These are phyloP conservation scores for Sipha maydis DNA, from an alignment of 2,888 invertebrate species.

Conservation along the genomic window DNA sequence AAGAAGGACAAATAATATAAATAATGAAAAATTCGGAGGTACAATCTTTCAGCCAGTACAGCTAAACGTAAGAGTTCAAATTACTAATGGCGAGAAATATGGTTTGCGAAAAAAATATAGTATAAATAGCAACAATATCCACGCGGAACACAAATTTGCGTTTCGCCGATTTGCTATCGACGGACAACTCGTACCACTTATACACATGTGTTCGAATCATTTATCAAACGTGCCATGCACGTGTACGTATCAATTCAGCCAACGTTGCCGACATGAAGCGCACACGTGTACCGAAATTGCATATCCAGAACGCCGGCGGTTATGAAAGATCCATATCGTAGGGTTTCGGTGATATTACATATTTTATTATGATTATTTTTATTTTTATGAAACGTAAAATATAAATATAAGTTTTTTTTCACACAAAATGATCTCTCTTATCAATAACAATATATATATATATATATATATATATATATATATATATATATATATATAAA, in stretches of 20 bases:
- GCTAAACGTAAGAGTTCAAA: not conserved
- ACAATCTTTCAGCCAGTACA: not conserved
- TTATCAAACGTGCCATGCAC: slow-evolving; percentile 23
- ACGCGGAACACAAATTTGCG: not conserved
- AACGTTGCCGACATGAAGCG: not conserved
- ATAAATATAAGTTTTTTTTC: not conserved
- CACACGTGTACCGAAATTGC: slow-evolving; percentile 57
- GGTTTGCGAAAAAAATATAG: not conserved
- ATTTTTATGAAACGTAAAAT: not conserved
- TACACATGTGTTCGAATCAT: not conserved
- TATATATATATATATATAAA: too few relatives aligned
- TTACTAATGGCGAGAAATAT: not conserved
- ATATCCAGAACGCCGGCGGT: slow-evolving; percentile 49
- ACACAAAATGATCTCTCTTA: not conserved
- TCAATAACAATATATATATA: not conserved
- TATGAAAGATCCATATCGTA: not conserved
- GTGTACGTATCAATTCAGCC: slow-evolving; percentile 18
- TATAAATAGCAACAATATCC: not conserved
- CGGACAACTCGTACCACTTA: not conserved
- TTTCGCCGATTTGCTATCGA: not conserved
- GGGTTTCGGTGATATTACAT: not conserved
- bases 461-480: too few relatives aligned
- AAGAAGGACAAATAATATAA: not conserved
- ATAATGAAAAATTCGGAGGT: not conserved
- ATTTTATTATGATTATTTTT: not conserved